Evolutionary conservation across 2,113 vertebrate species (phyloP).

Genomic region (Phylloscopus whistleri): DNA sequence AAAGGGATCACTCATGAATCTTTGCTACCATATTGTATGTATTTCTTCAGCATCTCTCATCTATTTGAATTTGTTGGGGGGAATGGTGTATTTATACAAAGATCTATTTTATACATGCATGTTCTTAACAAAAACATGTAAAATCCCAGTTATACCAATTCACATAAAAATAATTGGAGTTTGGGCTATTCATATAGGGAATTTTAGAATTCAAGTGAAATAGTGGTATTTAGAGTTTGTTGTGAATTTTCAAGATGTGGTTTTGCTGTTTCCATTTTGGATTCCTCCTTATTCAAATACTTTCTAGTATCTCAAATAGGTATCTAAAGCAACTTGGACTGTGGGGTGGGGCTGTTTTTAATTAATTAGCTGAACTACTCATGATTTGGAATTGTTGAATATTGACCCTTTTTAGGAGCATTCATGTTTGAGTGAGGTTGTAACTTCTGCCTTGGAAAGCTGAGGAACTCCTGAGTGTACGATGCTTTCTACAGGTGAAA

Average conservation of each 20-base stretch:
- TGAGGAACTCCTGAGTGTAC: background rate
- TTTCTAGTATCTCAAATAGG: background rate
- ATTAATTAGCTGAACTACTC: background rate
- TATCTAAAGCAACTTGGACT: background rate
- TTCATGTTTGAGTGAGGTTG: background rate
- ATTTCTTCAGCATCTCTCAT: background rate
- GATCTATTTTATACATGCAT: background rate
- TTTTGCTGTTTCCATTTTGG: background rate
- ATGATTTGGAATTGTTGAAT: background rate
- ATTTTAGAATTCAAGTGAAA: background rate
- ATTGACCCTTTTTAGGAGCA: background rate
- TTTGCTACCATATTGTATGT: background rate
- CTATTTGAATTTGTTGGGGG: background rate
- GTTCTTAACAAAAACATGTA: background rate
- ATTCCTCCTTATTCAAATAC: background rate
- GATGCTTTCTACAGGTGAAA: background rate
- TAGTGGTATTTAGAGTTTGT: background rate
- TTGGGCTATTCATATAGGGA: background rate
- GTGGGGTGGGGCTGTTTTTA: background rate
- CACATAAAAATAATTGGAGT: background rate
- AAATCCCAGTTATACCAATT: background rate
- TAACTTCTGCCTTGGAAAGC: background rate
- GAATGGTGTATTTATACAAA: background rate
- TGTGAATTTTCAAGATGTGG: background rate
- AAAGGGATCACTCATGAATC: background rate